phyloP scores from a whole-genome alignment of 2,113 vertebrate genomes.

The Poeciliopsis retropinna region DNA sequence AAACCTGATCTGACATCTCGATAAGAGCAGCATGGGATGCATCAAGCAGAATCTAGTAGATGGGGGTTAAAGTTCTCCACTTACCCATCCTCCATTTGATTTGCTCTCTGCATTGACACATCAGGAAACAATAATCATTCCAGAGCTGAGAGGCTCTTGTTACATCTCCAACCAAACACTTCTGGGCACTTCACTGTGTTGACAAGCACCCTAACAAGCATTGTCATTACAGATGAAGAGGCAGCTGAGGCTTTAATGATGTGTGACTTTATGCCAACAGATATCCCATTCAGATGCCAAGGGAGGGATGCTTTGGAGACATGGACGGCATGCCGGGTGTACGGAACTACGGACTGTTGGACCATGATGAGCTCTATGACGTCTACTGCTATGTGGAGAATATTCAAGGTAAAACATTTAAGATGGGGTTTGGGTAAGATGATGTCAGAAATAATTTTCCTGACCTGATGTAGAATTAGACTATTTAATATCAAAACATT shows the following conservation, averaged over 20 bases:
- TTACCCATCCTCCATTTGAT: conserved; percentile 10
- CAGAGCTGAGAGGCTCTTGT: conserved; percentile 11
- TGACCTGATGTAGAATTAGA: too few relatives aligned
- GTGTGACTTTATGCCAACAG: conserved; percentile 66
- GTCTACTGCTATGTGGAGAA: conserved; percentile 94
- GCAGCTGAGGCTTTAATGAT: conserved; percentile 1
- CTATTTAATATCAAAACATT: too few relatives aligned
- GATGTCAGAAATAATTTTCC: not conserved
- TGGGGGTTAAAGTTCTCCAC: conserved; percentile 11
- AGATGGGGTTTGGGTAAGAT: not conserved
- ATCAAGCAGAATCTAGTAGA: not conserved
- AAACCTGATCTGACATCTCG: not conserved
- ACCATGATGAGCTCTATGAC: conserved; percentile 87
- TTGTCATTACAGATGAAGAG: conserved; percentile 13
- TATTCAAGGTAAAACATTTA: conserved; percentile 80
- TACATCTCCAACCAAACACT: conserved; percentile 20
- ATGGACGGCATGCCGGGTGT: conserved; percentile 91
- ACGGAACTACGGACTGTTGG: conserved; percentile 88
- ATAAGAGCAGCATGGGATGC: not conserved
- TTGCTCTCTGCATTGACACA: not conserved
- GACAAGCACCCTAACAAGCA: conserved; percentile 12
- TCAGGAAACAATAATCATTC: not conserved
- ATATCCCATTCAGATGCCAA: conserved; percentile 91
- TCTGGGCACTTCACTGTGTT: conserved; percentile 9
- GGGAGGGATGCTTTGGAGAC: conserved; percentile 91